Evolutionary conservation across 1,140 invertebrate species (phyloP).

Genomic region (Heliothis virescens): DNA sequence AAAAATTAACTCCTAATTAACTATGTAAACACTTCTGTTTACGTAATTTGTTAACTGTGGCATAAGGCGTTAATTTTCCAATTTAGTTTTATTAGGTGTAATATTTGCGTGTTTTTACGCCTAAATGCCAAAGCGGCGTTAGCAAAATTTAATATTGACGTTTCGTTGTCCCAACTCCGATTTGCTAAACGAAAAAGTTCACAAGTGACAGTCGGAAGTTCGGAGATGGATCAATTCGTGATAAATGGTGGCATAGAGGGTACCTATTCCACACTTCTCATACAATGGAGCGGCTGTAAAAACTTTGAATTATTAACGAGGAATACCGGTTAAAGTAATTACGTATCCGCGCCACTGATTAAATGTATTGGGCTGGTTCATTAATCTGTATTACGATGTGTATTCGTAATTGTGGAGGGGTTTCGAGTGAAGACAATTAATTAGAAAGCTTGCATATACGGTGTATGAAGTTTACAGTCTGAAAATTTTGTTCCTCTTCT

Average conservation of each 20-base stretch:
- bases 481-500: not conserved
- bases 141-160: constrained; percentile 66
- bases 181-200: constrained; percentile 74
- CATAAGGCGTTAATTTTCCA: too few relatives aligned
- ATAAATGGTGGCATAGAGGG: constrained; percentile 59
- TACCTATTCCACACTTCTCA: not conserved
- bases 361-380: constrained; percentile 37
- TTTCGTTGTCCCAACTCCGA: constrained; percentile 52
- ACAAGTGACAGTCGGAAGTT: constrained; percentile 66
- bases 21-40: too few relatives aligned
- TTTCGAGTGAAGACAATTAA: constrained; percentile 13
- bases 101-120: too few relatives aligned
- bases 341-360: constrained; percentile 37
- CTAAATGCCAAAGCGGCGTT: not conserved
- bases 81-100: too few relatives aligned
- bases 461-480: not conserved
- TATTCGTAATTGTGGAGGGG: constrained; percentile 1
- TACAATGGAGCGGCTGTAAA: constrained; percentile 47
- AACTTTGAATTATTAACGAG: constrained; percentile 52
- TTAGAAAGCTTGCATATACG: not conserved
- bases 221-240: constrained; percentile 69
- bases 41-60: too few relatives aligned
- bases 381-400: constrained; percentile 24
- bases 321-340: constrained; percentile 40
- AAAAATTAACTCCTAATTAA: too few relatives aligned